Percentiles rank a stretch among this genome's conserved stretches.
Conservation (phyloP, 2,888 invertebrate species). For the Agriopis marginaria region DNA sequence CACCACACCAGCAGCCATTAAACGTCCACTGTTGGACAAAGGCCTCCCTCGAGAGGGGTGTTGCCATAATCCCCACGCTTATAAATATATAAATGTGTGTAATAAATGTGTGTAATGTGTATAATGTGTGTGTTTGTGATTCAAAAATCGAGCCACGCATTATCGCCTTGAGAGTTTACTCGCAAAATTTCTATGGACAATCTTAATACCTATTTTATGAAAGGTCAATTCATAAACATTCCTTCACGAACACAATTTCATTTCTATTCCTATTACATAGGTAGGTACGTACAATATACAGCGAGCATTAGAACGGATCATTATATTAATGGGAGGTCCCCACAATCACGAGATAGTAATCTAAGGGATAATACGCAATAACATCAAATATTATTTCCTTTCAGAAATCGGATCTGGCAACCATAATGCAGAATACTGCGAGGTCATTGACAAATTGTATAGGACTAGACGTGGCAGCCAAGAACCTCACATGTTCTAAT, state of each 20-base stretch:
- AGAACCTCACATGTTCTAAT: too few species aligned
- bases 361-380: constrained; percentile 49
- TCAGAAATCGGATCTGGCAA: constrained; percentile 27
- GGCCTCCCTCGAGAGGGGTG: too few species aligned
- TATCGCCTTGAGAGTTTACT: background rate
- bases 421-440: background rate
- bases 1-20: too few species aligned
- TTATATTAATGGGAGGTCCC: constrained; percentile 34
- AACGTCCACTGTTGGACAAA: too few species aligned
- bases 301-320: constrained; percentile 12
- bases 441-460: background rate
- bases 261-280: constrained; percentile 2
- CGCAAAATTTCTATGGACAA: background rate
- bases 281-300: background rate
- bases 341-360: constrained; percentile 38
- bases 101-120: too few species aligned
- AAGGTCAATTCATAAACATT: background rate
- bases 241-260: background rate
- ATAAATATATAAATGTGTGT: too few species aligned
- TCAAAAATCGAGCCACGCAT: too few species aligned
- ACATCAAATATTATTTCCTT: constrained; percentile 55
- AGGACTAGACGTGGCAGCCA: background rate
- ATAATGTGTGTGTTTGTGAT: too few species aligned
- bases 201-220: background rate
- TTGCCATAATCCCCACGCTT: too few species aligned